Conservation (phyloP, 2,113 vertebrate species). For the Ceyx melanurus region DNA sequence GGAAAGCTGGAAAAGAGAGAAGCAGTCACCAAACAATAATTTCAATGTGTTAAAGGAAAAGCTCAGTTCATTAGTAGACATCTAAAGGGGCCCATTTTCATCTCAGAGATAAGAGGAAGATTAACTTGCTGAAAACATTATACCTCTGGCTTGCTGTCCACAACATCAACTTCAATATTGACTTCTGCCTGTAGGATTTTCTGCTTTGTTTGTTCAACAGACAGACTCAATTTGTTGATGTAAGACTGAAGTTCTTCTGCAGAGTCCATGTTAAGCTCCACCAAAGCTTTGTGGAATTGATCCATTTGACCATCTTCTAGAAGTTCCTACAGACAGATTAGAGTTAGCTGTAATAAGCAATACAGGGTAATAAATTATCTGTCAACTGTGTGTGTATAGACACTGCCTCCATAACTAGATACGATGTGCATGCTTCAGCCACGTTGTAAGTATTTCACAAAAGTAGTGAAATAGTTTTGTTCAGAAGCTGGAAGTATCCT, state of each 20-base stretch:
- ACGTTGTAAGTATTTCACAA: background rate
- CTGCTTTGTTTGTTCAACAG: conserved; percentile 88
- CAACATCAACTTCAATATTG: conserved; percentile 79
- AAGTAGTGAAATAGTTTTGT: background rate
- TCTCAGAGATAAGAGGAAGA: background rate
- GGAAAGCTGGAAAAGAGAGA: background rate
- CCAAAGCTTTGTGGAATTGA: conserved; percentile 91
- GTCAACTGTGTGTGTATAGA: fast-evolving
- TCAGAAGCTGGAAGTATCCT: background rate
- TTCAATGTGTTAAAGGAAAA: background rate
- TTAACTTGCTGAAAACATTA: background rate
- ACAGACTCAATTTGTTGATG: conserved; percentile 89
- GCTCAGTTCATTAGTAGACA: background rate
- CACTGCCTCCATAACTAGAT: background rate
- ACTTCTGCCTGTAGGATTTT: conserved; percentile 86
- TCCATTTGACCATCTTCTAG: conserved; percentile 82
- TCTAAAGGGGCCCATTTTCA: background rate
- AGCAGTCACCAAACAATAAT: background rate
- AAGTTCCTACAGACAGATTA: conserved; percentile 73
- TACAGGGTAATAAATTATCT: background rate
- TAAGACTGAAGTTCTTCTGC: conserved; percentile 96
- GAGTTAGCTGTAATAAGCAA: background rate
- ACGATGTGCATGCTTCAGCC: background rate
- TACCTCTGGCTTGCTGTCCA: conserved; percentile 88
- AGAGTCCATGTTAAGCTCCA: conserved; percentile 98